A percentile compares a stretch with the other conserved stretches of the same genome.
Conservation (phyloP, 2,797 vertebrate genomes). For the Cyclopterus lumpus region DNA sequence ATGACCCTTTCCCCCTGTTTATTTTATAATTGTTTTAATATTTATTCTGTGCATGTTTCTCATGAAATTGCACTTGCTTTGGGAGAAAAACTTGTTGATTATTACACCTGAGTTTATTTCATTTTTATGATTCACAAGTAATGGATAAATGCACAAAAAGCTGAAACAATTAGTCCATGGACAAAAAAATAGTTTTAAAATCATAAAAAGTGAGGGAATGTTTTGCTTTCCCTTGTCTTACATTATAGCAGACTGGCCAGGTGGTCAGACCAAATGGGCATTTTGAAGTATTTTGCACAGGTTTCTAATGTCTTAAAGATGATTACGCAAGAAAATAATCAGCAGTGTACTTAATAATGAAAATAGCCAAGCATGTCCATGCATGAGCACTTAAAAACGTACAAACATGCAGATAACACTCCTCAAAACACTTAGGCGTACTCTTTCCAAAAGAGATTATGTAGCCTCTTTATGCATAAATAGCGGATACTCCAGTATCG, state of each 20-base stretch:
- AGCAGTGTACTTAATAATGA: background rate
- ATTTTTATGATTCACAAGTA: too few relatives aligned
- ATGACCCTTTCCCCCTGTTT: too few relatives aligned
- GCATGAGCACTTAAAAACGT: background rate
- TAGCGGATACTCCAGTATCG: slow-evolving; percentile 22
- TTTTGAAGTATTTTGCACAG: background rate
- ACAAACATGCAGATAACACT: slow-evolving; percentile 5
- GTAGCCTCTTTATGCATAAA: slow-evolving; percentile 16
- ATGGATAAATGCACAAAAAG: too few relatives aligned
- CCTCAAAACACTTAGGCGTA: slow-evolving; percentile 16
- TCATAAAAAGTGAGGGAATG: too few relatives aligned
- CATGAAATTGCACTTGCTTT: too few relatives aligned
- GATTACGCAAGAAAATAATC: background rate
- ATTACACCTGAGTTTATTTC: too few relatives aligned
- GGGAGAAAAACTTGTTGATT: too few relatives aligned
- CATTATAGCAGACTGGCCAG: background rate
- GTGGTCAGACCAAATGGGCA: background rate
- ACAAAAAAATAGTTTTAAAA: too few relatives aligned
- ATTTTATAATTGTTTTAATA: too few relatives aligned
- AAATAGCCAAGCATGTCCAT: background rate
- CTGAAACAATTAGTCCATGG: too few relatives aligned
- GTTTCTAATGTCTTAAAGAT: background rate
- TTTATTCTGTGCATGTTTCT: too few relatives aligned
- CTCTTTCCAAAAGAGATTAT: slow-evolving; percentile 8
- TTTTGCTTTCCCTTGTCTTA: too few relatives aligned